Conservation (phyloP, 2,113 vertebrate species). For the Nansenia antarctica region DNA sequence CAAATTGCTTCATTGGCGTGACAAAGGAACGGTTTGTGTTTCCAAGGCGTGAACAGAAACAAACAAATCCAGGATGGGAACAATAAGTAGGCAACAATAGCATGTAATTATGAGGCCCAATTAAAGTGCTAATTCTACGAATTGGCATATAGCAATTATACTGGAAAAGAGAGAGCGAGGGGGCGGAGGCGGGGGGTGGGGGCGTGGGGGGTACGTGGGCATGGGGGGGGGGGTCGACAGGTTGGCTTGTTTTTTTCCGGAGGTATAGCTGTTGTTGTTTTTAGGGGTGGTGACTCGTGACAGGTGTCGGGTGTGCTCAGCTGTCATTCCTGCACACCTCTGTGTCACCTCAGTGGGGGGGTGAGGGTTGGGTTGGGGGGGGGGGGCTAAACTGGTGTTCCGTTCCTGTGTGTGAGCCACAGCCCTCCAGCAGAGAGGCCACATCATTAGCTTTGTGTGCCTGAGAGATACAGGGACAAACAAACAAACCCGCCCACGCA, state of each 20-base stretch:
- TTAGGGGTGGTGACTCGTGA: slow-evolving; percentile 66
- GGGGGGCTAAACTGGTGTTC: slow-evolving; percentile 57
- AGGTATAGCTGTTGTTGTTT: slow-evolving; percentile 56
- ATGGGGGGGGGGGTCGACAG: slow-evolving; percentile 58
- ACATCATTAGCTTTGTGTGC: slow-evolving; percentile 32
- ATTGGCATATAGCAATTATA: slow-evolving; percentile 54
- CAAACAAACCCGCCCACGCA: slow-evolving; percentile 45
- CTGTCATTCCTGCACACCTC: slow-evolving; percentile 31
- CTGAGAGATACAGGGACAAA: slow-evolving; percentile 43
- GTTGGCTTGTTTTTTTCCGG: slow-evolving; percentile 40
- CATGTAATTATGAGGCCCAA: slow-evolving; percentile 61
- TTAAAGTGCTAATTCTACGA: slow-evolving; percentile 60
- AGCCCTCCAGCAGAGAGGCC: slow-evolving; percentile 38
- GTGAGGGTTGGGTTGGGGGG: slow-evolving; percentile 45
- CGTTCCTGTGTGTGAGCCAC: slow-evolving; percentile 61
- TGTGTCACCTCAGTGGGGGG: slow-evolving; percentile 47
- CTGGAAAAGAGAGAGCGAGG: slow-evolving; percentile 21
- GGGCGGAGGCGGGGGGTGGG: too few species aligned
- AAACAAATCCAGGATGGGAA: slow-evolving; percentile 71
- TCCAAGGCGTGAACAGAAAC: slow-evolving; percentile 63
- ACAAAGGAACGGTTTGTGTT: slow-evolving; percentile 61
- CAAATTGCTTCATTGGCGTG: slow-evolving; percentile 58
- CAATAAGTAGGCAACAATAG: slow-evolving; percentile 64
- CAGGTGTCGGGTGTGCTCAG: slow-evolving; percentile 65
- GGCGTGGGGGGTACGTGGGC: too few species aligned